phyloP scores from a whole-genome alignment of 2,113 vertebrate species.

The Thymallus thymallus region DNA sequence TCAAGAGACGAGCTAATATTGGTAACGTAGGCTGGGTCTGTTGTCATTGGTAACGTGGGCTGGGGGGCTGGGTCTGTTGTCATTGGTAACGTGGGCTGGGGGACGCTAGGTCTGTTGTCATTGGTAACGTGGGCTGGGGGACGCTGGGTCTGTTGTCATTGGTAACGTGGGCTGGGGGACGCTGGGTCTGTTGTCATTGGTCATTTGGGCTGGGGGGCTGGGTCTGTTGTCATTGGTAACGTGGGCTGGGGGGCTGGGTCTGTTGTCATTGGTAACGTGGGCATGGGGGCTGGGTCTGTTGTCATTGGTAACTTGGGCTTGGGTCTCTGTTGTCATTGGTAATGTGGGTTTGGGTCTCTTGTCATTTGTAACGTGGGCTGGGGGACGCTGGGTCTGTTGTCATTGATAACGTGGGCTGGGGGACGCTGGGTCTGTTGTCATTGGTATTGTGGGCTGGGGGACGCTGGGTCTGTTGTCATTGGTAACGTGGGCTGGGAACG shows the following conservation, averaged over 20 bases:
- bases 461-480: no score
- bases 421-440: no score
- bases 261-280: no score
- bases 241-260: background rate
- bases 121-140: background rate
- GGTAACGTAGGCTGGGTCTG: conserved; percentile 78
- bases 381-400: no score
- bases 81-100: background rate
- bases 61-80: background rate
- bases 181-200: background rate
- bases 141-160: background rate
- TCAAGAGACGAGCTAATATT: conserved; percentile 97
- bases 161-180: background rate
- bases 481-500: no score
- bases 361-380: no score
- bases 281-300: no score
- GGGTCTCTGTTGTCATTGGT: no score
- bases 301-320: no score
- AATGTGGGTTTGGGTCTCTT: no score
- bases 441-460: no score
- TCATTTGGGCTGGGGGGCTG: background rate
- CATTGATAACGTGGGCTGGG: no score
- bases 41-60: conserved; percentile 12
- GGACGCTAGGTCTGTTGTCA: background rate
- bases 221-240: background rate